Base-by-base conservation (phyloP, 2,888 invertebrate species). In the Argyresthia albistria region DNA sequence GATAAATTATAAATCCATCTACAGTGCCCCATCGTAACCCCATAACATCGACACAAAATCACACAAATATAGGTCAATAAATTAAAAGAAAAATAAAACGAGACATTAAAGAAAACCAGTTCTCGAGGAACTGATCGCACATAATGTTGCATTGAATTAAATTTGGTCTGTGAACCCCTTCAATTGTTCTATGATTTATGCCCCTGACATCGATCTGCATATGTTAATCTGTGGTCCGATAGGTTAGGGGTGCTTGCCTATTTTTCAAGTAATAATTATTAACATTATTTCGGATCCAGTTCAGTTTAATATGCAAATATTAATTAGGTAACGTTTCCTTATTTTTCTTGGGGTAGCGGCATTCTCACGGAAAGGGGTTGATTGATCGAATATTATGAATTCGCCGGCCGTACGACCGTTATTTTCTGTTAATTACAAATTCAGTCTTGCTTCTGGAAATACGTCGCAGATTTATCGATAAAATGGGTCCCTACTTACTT, bases 111-210 rank as follows among this genome's bases (percentile, higher is more conserved):
- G 61, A 16, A 72, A 78, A 82, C 81, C 78, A 74, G 78, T 79
- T 69, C 61, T 60, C 58, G 59, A 35, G 14, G 43, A 60, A 61
- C 61, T 61, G 63, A 65, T 64, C 63, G 60, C 57, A 59, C 61
- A 64, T 62, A 62, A 25, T 36, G 48, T 53, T 51, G 53, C 51
- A 51, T 52, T 42, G 43, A 53, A 54, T 54, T 54, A 51, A 46
- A 69, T 65, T 45, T 50, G 15, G 12, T 15, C 42, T 46, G 60
- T 58, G 58, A 66, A 63, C 75, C 76, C 70, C 69, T 25, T 65
- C 73, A 71, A 81, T 84, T 86, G 84, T 86, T 86, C 84, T 86
- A 80, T 84, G 83, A 87, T 84, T 83, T 84, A 84, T 82, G 74
- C 66, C 58, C 56, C 70, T 72, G 66, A 58, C 61, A 77, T 77